Conservation (phyloP, 2,888 invertebrate species). For the Amiota minor region DNA sequence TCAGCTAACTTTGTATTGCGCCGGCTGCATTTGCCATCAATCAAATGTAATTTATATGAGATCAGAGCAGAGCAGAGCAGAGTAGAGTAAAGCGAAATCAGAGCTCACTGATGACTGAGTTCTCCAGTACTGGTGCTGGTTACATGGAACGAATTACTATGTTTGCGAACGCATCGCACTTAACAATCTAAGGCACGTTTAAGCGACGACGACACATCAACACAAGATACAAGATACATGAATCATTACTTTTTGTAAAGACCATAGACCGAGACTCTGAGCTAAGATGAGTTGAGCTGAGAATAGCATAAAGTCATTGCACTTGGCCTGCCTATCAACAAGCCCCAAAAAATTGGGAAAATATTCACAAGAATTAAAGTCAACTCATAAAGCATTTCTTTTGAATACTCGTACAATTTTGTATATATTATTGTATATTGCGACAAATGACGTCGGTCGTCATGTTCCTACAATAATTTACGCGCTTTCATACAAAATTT, state of each 20-base stretch:
- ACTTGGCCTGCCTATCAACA: conserved; percentile 1
- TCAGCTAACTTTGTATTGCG: not conserved
- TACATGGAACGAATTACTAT: too few species aligned
- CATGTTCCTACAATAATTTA: conserved; percentile 1
- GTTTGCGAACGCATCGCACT: not conserved
- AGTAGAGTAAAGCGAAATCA: too few species aligned
- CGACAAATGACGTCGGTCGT: not conserved
- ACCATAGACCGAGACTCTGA: not conserved
- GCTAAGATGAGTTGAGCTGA: not conserved
- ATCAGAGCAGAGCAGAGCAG: not conserved
- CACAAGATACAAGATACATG: not conserved
- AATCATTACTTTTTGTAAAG: conserved; percentile 1
- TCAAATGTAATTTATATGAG: conserved; percentile 27
- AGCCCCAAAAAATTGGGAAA: not conserved
- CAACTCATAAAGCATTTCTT: not conserved
- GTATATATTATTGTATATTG: not conserved
- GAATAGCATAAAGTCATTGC: conserved; percentile 10
- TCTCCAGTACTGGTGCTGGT: too few species aligned
- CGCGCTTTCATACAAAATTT: conserved; percentile 3
- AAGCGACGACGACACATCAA: not conserved
- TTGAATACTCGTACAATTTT: not conserved
- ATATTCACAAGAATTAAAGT: not conserved
- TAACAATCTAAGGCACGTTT: conserved; percentile 13
- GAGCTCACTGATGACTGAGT: too few species aligned
- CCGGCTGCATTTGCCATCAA: conserved; percentile 23